Conservation (phyloP, 2,888 invertebrate species). For the Epinotia brunnichana region DNA sequence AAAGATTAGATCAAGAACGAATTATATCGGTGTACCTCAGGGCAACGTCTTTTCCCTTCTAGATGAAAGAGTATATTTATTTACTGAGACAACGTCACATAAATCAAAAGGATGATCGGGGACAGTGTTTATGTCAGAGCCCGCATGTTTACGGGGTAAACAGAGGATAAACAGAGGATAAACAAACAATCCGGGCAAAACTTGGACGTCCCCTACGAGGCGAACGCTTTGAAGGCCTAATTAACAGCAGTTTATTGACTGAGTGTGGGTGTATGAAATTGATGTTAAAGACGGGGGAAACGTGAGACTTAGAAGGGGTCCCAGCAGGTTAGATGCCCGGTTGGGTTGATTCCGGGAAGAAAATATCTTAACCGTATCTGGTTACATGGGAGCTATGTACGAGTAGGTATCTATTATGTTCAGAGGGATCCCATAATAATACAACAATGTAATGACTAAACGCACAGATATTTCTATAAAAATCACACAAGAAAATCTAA, state of each 20-base stretch:
- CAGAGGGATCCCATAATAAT: too few species aligned
- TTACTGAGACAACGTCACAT: constrained; percentile 1
- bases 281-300: constrained; percentile 12
- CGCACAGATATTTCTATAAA: too few species aligned
- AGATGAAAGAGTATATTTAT: neutral
- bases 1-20: neutral
- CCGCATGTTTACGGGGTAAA: constrained; percentile 28
- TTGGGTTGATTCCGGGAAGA: constrained; percentile 4
- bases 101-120: constrained; percentile 26
- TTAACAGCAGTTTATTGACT: constrained; percentile 26
- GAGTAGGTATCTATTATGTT: neutral
- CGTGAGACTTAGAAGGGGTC: neutral
- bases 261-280: constrained; percentile 23
- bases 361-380: constrained; percentile 8
- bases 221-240: constrained; percentile 17
- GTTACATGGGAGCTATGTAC: constrained; percentile 7
- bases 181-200: constrained; percentile 25
- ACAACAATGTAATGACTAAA: too few species aligned
- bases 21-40: constrained; percentile 11
- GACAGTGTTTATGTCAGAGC: constrained; percentile 27
- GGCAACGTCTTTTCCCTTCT: neutral
- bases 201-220: constrained; percentile 9
- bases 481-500: too few species aligned
- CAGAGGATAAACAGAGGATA: constrained; percentile 28
- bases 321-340: neutral